phyloP scores from a whole-genome alignment of 1,140 invertebrate genomes.

The Pseudobourletiella spinata region DNA sequence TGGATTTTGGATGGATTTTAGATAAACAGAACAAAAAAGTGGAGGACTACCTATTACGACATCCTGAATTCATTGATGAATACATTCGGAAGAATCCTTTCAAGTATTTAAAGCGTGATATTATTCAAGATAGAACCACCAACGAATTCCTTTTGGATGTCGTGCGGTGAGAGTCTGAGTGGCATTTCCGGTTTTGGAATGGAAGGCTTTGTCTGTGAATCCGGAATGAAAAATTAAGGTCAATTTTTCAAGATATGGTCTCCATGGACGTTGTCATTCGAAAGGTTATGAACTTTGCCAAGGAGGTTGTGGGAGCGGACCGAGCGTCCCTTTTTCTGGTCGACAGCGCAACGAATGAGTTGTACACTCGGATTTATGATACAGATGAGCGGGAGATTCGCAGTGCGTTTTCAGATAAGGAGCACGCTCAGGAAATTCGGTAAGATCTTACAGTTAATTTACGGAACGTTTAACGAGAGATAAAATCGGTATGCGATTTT shows the following conservation, averaged over 20 bases:
- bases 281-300: conserved; percentile 73
- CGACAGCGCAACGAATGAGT: conserved; percentile 57
- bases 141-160: conserved; percentile 52
- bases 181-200: background rate
- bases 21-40: background rate
- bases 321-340: conserved; percentile 67
- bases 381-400: conserved; percentile 24
- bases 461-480: too few relatives aligned
- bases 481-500: too few relatives aligned
- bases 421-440: conserved; percentile 37
- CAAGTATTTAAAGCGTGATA: conserved; percentile 17
- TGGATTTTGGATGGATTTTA: background rate
- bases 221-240: conserved; percentile 41
- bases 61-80: background rate
- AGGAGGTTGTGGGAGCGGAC: conserved; percentile 69
- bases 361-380: conserved; percentile 53
- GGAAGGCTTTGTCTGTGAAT: too few relatives aligned
- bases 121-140: conserved; percentile 47
- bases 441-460: too few relatives aligned
- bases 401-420: conserved; percentile 3
- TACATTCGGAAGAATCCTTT: background rate
- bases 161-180: conserved; percentile 44
- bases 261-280: conserved; percentile 71
- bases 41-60: background rate
- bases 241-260: conserved; percentile 71